Percentiles rank a stretch among this genome's conserved stretches.
Conservation (phyloP, 2,888 invertebrate species). For the Acrobasis suavella region DNA sequence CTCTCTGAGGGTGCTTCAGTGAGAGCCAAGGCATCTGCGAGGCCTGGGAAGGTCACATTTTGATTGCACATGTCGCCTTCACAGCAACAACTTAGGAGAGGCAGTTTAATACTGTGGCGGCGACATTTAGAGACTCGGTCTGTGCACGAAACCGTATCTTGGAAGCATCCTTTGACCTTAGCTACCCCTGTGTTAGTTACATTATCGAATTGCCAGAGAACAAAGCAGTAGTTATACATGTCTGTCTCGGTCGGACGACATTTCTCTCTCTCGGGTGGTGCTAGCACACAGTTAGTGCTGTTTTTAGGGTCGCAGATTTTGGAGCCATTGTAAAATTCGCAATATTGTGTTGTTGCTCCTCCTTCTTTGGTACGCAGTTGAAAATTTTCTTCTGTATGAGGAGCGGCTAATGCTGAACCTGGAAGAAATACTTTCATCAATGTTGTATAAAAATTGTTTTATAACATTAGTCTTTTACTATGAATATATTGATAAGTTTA, state of each 20-base stretch:
- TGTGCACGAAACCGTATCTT: constrained; percentile 90
- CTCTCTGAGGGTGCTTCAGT: constrained; percentile 64
- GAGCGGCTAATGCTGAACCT: too few species aligned
- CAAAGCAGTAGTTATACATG: constrained; percentile 92
- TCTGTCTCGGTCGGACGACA: constrained; percentile 86
- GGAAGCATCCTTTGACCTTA: constrained; percentile 92
- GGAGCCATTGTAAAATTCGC: constrained; percentile 86
- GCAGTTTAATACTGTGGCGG: constrained; percentile 84
- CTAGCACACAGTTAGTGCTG: constrained; percentile 40
- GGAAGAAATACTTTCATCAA: too few species aligned
- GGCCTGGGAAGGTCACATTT: constrained; percentile 84
- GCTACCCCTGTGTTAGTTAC: constrained; percentile 82
- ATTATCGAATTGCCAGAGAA: constrained; percentile 89
- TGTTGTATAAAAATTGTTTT: too few species aligned
- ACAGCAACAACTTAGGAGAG: constrained; percentile 94
- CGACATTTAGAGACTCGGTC: constrained; percentile 87
- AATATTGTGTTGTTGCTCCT: constrained; percentile 81
- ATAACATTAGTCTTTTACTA: too few species aligned
- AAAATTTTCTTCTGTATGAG: too few species aligned
- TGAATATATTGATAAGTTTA: too few species aligned
- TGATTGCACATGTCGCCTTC: constrained; percentile 90
- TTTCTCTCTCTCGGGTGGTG: constrained; percentile 71
- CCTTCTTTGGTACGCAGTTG: too few species aligned
- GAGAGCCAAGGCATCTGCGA: constrained; percentile 59
- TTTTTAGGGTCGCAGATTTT: constrained; percentile 49